Base-by-base conservation (phyloP, 1,140 invertebrate genomes). In the Drosophila micromelanica region DNA sequence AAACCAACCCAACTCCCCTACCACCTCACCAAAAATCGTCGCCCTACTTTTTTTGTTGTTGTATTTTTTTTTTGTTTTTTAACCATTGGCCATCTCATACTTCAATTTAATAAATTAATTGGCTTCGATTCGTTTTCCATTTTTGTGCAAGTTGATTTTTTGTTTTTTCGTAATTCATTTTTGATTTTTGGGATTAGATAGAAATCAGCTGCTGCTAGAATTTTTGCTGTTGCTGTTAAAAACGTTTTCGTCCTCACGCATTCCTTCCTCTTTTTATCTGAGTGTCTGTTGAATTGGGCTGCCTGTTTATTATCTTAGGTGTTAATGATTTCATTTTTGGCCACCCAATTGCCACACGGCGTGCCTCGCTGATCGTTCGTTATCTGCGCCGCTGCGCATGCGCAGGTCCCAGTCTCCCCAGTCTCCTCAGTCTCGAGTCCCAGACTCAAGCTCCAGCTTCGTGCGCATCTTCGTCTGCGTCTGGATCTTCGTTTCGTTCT, bases 31-130 rank as follows among this genome's bases (percentile, higher is more conserved):
- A 52, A n/a, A 52, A n/a, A 30, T 5, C 37, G 13, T 23, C 59
- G 49, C 55, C 40, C 67, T 62, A 67, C 62, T 72, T 69, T 48
- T n/a, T 12, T 9, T 48, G 54, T 32, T 2, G 20, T 23, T 23
- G 1, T 23, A 3, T 23, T 23, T 23, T 23, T 23, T 23, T 23
- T 30, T 15, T n/a, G 38, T 38, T 38, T 35, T 51, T 51, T 35
- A 9, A 48, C 38, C 63, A 56, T 49, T 72, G 52, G 61, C 55
- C 78, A 71, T 55, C 56, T 82, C 85, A 91, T 91, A 89, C 90
- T 86, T 91, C 90, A 91, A 91, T 91, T 91, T 91, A 91, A 91
- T 91, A 91, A 91, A 91, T 91, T 91, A 91, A 91, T 91, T 91
- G 90, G 90, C 73, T 85, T 59, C 55, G 69, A 56, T 60, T 69